phyloP scores from a whole-genome alignment of 2,888 invertebrate species.

The Microctonus hyperodae region DNA sequence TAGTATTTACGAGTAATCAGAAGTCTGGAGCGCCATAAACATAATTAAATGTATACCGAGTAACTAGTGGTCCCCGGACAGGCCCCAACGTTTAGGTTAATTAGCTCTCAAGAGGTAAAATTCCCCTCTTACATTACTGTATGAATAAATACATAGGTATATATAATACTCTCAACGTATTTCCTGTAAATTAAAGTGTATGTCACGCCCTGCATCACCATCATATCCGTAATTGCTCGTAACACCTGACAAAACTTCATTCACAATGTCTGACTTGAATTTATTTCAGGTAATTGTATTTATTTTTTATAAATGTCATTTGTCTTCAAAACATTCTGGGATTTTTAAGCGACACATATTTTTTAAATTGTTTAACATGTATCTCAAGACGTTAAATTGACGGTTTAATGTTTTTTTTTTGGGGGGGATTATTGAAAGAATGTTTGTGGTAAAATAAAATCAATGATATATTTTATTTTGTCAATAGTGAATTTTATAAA shows the following conservation, averaged over 20 bases:
- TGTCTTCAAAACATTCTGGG: background rate
- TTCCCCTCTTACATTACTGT: no score
- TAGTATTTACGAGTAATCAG: conserved; percentile 47
- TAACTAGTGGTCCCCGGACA: conserved; percentile 40
- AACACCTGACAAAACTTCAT: conserved; percentile 13
- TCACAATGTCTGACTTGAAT: conserved; percentile 19
- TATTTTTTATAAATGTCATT: background rate
- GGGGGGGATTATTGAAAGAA: no score
- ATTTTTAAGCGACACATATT: background rate
- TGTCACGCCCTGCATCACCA: background rate
- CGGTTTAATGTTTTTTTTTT: no score
- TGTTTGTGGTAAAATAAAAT: no score
- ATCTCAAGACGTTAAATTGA: no score
- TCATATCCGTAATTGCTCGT: conserved; percentile 26
- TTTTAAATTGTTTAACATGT: no score
- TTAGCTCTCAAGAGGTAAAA: conserved; percentile 35
- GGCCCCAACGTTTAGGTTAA: conserved; percentile 42
- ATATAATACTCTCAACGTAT: background rate
- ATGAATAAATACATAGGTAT: no score
- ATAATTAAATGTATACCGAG: conserved; percentile 47
- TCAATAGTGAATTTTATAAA: no score
- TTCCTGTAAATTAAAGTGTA: conserved; percentile 20
- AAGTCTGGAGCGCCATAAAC: conserved; percentile 41
- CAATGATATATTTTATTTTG: no score
- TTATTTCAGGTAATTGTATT: background rate